These are phyloP conservation scores for Chrysomela aeneicollis DNA, from an alignment of 2,888 invertebrate species.

Conservation along the genomic window DNA sequence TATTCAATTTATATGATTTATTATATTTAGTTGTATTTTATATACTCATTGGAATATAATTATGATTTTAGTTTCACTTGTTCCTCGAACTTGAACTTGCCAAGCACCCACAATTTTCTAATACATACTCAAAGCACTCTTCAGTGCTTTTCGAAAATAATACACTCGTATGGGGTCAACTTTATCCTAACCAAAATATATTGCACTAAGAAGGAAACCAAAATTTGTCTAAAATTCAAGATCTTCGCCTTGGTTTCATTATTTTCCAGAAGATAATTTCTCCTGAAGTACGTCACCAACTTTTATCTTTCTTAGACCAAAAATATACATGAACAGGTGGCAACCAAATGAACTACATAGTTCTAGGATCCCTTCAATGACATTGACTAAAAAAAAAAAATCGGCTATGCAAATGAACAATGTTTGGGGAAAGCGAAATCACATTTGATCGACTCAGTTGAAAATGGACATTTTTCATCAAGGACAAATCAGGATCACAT, in stretches of 20 bases:
- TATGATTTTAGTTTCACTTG: constrained; percentile 48
- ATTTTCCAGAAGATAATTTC: constrained; percentile 5
- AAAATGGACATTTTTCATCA: too few species aligned
- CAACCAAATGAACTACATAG: too few species aligned
- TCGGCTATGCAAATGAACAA: too few species aligned
- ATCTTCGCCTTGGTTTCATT: constrained; percentile 1
- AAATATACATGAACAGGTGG: too few species aligned
- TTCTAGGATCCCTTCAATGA: too few species aligned
- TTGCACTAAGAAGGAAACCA: constrained; percentile 28
- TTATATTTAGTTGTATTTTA: constrained; percentile 54
- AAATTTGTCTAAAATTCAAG: constrained; percentile 12
- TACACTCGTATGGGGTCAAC: constrained; percentile 38
- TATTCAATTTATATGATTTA: constrained; percentile 33
- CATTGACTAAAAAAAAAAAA: too few species aligned
- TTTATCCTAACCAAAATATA: constrained; percentile 19
- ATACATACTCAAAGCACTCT: constrained; percentile 46
- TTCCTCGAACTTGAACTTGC: constrained; percentile 44
- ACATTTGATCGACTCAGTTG: too few species aligned
- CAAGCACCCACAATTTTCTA: constrained; percentile 51
- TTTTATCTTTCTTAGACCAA: too few species aligned
- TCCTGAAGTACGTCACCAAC: too few species aligned
- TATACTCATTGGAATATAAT: constrained; percentile 53
- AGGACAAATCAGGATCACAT: too few species aligned
- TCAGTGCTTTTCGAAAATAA: constrained; percentile 36
- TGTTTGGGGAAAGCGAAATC: too few species aligned